phyloP scores from a whole-genome alignment of 2,888 invertebrate genomes.

The Hybos culiciformis region DNA sequence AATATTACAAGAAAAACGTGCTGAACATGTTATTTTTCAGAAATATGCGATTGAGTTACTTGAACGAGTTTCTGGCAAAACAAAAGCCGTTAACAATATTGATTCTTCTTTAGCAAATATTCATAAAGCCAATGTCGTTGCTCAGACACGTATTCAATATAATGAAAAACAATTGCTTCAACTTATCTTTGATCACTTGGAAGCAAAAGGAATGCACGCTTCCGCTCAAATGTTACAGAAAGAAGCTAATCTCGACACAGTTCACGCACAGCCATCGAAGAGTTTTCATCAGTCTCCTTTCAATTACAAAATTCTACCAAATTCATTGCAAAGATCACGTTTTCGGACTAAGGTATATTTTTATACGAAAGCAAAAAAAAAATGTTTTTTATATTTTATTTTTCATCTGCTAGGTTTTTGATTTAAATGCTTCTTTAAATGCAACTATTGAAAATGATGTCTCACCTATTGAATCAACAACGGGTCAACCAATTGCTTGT shows the following conservation, averaged over 20 bases:
- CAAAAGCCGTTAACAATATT: conserved; percentile 58
- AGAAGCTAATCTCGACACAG: conserved; percentile 52
- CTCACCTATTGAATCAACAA: no score
- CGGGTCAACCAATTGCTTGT: no score
- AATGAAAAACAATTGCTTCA: conserved; percentile 87
- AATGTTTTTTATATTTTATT: no score
- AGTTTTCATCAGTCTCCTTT: conserved; percentile 34
- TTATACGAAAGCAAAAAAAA: no score
- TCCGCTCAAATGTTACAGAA: conserved; percentile 59
- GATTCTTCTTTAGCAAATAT: conserved; percentile 82
- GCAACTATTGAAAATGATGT: background rate
- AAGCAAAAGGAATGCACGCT: conserved; percentile 56
- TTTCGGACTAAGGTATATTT: conserved; percentile 21
- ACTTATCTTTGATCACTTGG: conserved; percentile 77
- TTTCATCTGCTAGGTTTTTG: no score
- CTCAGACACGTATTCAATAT: conserved; percentile 89
- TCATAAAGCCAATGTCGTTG: conserved; percentile 86
- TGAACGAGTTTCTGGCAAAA: conserved; percentile 81
- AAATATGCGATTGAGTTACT: conserved; percentile 83
- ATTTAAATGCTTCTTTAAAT: background rate
- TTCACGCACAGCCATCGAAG: conserved; percentile 32
- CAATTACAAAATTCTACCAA: conserved; percentile 27
- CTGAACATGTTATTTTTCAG: conserved; percentile 91
- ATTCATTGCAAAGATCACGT: conserved; percentile 23
- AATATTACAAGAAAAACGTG: conserved; percentile 88